Evolutionary conservation across 2,113 vertebrate species (phyloP), one percentile per base, ranked within the genome.

Genomic region (Plotosus lineatus): DNA sequence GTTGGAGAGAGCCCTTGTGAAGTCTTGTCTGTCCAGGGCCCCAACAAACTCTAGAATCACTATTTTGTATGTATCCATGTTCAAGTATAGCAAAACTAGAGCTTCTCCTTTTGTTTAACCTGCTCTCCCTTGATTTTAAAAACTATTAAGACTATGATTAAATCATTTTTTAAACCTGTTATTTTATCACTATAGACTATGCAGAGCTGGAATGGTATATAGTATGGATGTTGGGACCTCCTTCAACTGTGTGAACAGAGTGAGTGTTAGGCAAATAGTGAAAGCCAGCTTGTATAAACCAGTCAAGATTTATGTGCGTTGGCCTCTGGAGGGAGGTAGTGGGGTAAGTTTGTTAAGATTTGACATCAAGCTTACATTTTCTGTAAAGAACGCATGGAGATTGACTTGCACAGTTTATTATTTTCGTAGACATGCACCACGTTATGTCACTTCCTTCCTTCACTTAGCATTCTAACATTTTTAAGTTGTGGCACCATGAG

Each of bases 261-360:
- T 56, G 10, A 3, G 26, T 73, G 69, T 55, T 0, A 14, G 50
- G 19, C 31, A 31, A 12, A 44, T 3, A 6, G 15, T 10, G 5
- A 36, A 42, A 31, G 14, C 6, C 36, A 42, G 40, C 23, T 75
- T 11, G 6, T n/a, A n/a, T n/a, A n/a, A n/a, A 44, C 19, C 40
- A 38, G 44, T 9, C 48, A 19, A 50, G 42, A 63, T 51, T 56
- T 79, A 71, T 42, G 36, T 11, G 14, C 31, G 12, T 38, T 23
- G 33, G 53, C 72, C 82, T 80, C 82, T 76, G 53, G 82, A 71
- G 55, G 82, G 82, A 69, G 73, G 42, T 66, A 80, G 51, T 48
- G 38, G 31, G 46, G 50, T 53, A 44, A 40, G 33, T 76, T 53
- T 77, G 63, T 31, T 42, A 9, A 50, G 26, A 38, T 65, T 31